phyloP scores from a whole-genome alignment of 2,797 vertebrate species.

The Anabas testudineus region DNA sequence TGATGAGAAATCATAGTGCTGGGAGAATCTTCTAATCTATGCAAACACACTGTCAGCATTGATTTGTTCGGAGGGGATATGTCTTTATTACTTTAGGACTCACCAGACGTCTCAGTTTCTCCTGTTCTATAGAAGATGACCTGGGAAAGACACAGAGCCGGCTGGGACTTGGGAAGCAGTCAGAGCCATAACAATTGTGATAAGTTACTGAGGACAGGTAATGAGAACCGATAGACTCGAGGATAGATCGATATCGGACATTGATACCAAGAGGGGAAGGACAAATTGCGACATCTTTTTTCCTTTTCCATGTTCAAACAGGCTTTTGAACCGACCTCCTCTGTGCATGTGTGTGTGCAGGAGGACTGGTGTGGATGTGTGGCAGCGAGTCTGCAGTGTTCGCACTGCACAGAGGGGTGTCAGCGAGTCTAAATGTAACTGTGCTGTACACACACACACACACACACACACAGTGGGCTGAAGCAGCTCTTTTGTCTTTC shows the following conservation, averaged over 20 bases:
- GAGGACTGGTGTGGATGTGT: background rate
- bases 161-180: slow-evolving; percentile 63
- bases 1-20: slow-evolving; percentile 83
- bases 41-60: slow-evolving; percentile 85
- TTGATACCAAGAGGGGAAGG: slow-evolving; percentile 79
- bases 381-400: background rate
- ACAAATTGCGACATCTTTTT: slow-evolving; percentile 77
- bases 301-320: slow-evolving; percentile 57
- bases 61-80: slow-evolving; percentile 81
- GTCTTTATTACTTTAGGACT: slow-evolving; percentile 80
- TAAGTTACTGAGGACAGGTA: slow-evolving; percentile 84
- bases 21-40: slow-evolving; percentile 81
- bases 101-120: slow-evolving; percentile 67
- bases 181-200: slow-evolving; percentile 80
- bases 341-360: background rate
- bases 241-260: slow-evolving; percentile 79
- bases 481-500: slow-evolving; percentile 63
- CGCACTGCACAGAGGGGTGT: slow-evolving; percentile 45
- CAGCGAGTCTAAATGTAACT: slow-evolving; percentile 48
- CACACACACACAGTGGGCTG: slow-evolving; percentile 17
- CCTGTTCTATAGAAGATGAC: slow-evolving; percentile 52
- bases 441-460: slow-evolving; percentile 22
- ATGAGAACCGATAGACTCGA: slow-evolving; percentile 83
- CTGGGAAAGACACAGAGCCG: slow-evolving; percentile 49
- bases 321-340: slow-evolving; percentile 46